phyloP scores from a whole-genome alignment of 1,140 invertebrate genomes.

The Parapsyche elsis region DNA sequence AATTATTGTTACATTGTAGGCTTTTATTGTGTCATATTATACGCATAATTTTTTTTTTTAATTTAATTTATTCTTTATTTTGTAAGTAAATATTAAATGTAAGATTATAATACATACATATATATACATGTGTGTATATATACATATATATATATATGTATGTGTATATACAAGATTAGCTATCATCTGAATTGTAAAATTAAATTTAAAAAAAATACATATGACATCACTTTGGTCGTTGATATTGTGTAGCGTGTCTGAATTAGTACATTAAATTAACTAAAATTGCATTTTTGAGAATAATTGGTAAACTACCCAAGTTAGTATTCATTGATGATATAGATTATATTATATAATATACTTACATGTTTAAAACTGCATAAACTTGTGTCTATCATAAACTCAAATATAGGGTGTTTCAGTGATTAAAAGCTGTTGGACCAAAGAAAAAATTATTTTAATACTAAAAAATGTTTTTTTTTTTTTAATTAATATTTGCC shows the following conservation, averaged over 20 bases:
- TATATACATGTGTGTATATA: neutral
- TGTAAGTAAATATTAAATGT: neutral
- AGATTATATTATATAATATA: too few relatives aligned
- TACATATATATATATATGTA: neutral
- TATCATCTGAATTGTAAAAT: neutral
- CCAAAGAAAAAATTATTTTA: slow-evolving; percentile 37
- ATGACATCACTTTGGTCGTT: neutral
- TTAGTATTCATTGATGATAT: too few relatives aligned
- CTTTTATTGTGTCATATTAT: neutral
- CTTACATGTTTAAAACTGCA: too few relatives aligned
- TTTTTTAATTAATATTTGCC: slow-evolving; percentile 3
- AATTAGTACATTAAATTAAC: neutral
- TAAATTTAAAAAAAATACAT: too few relatives aligned
- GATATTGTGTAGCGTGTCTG: neutral
- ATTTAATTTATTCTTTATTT: neutral
- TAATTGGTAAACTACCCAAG: too few relatives aligned
- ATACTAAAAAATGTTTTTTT: slow-evolving; percentile 30
- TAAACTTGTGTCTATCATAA: too few relatives aligned
- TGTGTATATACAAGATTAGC: neutral
- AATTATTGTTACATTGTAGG: neutral
- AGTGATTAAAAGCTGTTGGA: slow-evolving; percentile 34
- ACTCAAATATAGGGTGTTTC: slow-evolving; percentile 15
- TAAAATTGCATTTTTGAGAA: neutral
- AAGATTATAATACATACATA: too few relatives aligned
- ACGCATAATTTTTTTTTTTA: neutral